Base-by-base conservation (phyloP, 2,113 vertebrate genomes). In the Acrocephalus kingi region DNA sequence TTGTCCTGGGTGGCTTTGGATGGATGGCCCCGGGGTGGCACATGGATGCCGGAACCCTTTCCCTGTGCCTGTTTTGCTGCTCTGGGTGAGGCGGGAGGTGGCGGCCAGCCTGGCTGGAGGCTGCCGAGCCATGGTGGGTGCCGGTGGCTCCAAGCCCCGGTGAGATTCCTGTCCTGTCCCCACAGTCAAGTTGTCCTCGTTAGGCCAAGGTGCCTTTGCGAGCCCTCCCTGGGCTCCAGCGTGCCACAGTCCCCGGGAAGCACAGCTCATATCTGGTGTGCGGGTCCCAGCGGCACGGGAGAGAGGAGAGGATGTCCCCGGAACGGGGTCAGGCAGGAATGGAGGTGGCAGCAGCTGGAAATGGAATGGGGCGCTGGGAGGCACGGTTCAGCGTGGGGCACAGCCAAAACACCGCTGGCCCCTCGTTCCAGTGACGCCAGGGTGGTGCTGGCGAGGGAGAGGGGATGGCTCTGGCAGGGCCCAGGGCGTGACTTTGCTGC, bases 121-220 rank as follows among this genome's bases (percentile, higher is more conserved):
- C n/a, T 77, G 33, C 23, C 25, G 0, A 4, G 35, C 27, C 2
- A 0, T 0, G 3, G 49, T 0, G 23, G 63, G 75, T 45, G 11
- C 66, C 3, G 1, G 0, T 11, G 46, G 31, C 61, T n/a, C 48
- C 0, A 6, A 46, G 51, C n/a, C 43, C 59, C 2, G 0, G 0
- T 0, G 6, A 43, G 35, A 9, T 49, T 18, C 51, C 30, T 2
- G 5, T 67, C 22, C 51, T 43, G 43, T 11, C 27, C 33, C 52
- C 1, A 1, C 3, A 33, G 20, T 74, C 33, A 2, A 3, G 0
- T 5, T 11, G 68, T 52, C 93, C 95, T 72, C 22, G 2, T 95
- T 96, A 46, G 58, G 78, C 2, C 8, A 93, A 97, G 95, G 96
- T 94, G 96, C 95, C 96, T 76, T 97, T 97, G 92, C 0, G 4